Conservation (phyloP, 2,797 vertebrate genomes). For the Cryptoprocta ferox region DNA sequence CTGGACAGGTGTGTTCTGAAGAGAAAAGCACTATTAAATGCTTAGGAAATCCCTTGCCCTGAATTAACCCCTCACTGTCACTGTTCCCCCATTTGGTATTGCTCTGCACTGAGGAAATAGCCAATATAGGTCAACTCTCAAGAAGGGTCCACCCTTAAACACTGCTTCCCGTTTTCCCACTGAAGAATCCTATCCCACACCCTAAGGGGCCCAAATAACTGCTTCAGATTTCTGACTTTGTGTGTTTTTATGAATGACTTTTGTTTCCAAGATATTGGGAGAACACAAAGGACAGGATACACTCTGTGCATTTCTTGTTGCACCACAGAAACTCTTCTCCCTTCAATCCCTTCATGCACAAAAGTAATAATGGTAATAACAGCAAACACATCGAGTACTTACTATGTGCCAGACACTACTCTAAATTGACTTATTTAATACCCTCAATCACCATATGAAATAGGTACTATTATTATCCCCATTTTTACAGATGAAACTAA, state of each 20-base stretch:
- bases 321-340: not conserved
- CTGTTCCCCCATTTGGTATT: not conserved
- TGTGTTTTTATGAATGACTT: conserved; percentile 24
- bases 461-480: not conserved
- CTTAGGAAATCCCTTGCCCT: not conserved
- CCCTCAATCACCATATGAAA: not conserved
- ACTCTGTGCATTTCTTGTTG: not conserved
- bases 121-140: not conserved
- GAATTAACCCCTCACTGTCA: not conserved
- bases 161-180: not conserved
- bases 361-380: conserved; percentile 17
- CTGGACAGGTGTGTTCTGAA: not conserved
- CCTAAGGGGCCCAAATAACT: not conserved
- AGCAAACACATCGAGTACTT: not conserved
- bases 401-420: not conserved
- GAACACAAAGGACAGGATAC: not conserved
- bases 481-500: conserved; percentile 37
- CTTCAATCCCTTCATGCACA: not conserved
- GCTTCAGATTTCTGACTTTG: not conserved
- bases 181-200: conserved; percentile 8
- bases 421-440: conserved; percentile 39
- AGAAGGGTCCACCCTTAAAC: not conserved
- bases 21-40: conserved; percentile 23
- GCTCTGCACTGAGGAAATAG: not conserved
- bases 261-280: not conserved